phyloP scores from a whole-genome alignment of 2,888 invertebrate genomes.

The Folsomia candida region DNA sequence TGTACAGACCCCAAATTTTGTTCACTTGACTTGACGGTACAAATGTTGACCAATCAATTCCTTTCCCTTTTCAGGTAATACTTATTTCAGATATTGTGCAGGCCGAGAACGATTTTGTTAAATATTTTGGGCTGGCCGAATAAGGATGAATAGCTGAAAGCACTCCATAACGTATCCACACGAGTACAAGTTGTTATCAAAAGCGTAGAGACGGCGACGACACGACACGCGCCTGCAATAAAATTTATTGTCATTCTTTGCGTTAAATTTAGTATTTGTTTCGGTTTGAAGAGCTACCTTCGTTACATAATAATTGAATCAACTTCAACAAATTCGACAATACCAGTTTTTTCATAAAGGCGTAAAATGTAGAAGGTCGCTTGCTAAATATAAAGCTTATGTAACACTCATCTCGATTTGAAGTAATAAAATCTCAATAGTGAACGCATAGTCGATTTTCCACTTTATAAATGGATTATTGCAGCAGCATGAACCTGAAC shows the following conservation, averaged over 20 bases:
- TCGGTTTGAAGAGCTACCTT: neutral
- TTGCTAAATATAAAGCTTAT: neutral
- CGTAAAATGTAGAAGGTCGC: neutral
- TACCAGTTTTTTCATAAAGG: neutral
- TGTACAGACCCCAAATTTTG: too few relatives aligned
- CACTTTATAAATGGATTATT: neutral
- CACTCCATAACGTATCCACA: neutral
- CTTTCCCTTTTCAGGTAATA: neutral
- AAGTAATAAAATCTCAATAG: neutral
- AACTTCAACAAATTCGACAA: neutral
- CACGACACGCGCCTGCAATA: neutral
- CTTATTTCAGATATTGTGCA: too few relatives aligned
- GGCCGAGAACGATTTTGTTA: too few relatives aligned
- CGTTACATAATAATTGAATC: neutral
- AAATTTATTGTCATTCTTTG: neutral
- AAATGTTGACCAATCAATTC: neutral
- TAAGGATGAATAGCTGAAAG: too few relatives aligned
- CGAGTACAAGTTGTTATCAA: neutral
- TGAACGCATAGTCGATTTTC: neutral
- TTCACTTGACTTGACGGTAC: neutral
- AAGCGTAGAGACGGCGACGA: neutral
- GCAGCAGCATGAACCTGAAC: neutral
- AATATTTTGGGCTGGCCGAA: too few relatives aligned
- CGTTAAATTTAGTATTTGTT: neutral
- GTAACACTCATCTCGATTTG: neutral